phyloP scores from a whole-genome alignment of 2,113 vertebrate genomes.

The Caranx melampygus region DNA sequence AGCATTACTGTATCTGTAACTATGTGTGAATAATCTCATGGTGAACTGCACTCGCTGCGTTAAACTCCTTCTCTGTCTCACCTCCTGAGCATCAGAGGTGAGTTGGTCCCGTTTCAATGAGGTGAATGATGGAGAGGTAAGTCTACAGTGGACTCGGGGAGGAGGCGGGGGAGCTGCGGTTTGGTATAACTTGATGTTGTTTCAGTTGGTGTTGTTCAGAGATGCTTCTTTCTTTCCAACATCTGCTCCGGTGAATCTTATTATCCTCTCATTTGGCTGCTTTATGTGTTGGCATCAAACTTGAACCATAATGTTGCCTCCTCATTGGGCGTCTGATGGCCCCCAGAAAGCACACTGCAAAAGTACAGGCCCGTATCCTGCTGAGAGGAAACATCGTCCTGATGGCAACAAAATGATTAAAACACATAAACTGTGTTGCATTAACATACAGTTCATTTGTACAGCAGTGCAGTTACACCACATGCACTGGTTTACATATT shows the following conservation, averaged over 20 bases:
- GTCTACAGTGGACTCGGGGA: background rate
- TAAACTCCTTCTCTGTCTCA: constrained; percentile 17
- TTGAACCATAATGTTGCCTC: background rate
- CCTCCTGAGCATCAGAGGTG: constrained; percentile 16
- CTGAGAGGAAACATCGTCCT: constrained; percentile 1
- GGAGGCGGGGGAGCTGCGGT: background rate
- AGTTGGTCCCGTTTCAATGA: constrained; percentile 22
- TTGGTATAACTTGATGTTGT: background rate
- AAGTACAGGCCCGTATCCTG: background rate
- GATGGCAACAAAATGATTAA: background rate
- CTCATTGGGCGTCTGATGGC: background rate
- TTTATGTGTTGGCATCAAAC: background rate
- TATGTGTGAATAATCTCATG: constrained; percentile 55
- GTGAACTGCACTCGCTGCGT: constrained; percentile 26
- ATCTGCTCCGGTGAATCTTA: background rate
- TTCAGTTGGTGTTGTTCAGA: background rate
- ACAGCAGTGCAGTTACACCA: background rate
- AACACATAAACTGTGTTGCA: background rate
- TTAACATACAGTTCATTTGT: constrained; percentile 18
- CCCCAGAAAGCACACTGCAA: background rate
- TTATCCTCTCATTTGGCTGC: background rate
- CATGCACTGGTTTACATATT: background rate
- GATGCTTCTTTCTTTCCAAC: constrained; percentile 5
- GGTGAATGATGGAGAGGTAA: constrained; percentile 3
- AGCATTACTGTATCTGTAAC: constrained; percentile 52